Conservation (phyloP, 64 coral and sea anemone species). For the Stichodactyla mertensii region DNA sequence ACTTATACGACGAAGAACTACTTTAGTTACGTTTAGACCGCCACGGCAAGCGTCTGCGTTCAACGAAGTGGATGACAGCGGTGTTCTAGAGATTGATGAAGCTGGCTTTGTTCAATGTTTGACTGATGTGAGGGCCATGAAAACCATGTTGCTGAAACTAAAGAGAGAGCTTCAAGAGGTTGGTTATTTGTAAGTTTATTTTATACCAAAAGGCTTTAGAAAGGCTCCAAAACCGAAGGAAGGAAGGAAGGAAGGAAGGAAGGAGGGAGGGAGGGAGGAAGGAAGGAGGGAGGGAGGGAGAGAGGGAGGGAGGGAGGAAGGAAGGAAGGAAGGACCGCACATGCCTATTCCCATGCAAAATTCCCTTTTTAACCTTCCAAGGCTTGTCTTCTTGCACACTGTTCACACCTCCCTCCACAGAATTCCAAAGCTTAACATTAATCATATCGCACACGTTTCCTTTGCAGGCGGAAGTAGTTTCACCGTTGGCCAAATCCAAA, state of each 20-base stretch:
- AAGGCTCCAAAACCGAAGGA: no score
- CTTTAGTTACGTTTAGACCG: slow-evolving; percentile 60
- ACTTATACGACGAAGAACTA: slow-evolving; percentile 42
- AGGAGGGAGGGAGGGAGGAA: no score
- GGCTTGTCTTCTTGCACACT: no score
- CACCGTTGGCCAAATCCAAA: slow-evolving; percentile 37
- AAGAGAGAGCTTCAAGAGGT: slow-evolving; percentile 93
- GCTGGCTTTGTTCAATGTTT: slow-evolving; percentile 61
- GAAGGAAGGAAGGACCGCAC: no score
- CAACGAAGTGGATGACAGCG: slow-evolving; percentile 48
- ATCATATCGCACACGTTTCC: background rate
- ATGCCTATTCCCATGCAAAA: no score
- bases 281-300: no score
- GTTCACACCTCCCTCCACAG: background rate
- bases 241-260: no score
- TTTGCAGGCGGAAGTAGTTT: slow-evolving; percentile 67
- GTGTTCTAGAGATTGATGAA: slow-evolving; percentile 78
- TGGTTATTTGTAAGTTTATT: background rate
- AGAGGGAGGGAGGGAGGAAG: no score
- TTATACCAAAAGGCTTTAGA: no score
- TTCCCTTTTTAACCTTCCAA: no score
- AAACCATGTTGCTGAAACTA: slow-evolving; percentile 85
- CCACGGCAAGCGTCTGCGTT: slow-evolving; percentile 52
- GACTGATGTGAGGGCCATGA: slow-evolving; percentile 69
- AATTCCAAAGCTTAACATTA: background rate